phyloP scores from a whole-genome alignment of 2,888 invertebrate genomes.

The Agonopterix heracliana region DNA sequence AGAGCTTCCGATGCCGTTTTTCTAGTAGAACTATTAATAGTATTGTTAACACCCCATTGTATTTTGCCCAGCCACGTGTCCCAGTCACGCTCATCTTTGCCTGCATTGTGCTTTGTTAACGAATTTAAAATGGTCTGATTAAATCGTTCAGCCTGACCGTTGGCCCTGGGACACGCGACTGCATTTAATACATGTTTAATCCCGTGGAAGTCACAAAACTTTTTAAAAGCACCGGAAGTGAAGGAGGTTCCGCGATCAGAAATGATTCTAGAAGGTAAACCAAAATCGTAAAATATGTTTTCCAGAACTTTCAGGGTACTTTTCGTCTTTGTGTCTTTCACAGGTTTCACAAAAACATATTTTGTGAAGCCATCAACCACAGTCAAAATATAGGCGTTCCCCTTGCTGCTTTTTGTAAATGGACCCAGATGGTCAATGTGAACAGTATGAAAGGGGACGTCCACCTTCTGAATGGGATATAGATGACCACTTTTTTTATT shows the following conservation, averaged over 20 bases:
- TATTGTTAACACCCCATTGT: conserved; percentile 19
- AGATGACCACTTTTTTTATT: conserved; percentile 25
- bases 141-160: conserved; percentile 27
- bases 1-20: conserved; percentile 14
- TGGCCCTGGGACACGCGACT: conserved; percentile 15
- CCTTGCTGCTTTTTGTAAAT: conserved; percentile 29
- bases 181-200: conserved; percentile 23
- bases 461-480: conserved; percentile 43
- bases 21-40: conserved; percentile 12
- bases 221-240: conserved; percentile 32
- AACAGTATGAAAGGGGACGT: conserved; percentile 41
- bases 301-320: conserved; percentile 24
- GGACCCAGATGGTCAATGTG: conserved; percentile 52
- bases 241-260: conserved; percentile 41
- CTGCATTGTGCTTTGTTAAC: neutral
- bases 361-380: conserved; percentile 42
- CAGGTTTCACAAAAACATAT: conserved; percentile 29
- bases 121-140: conserved; percentile 4
- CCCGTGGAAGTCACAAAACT: conserved; percentile 25
- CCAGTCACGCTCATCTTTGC: conserved; percentile 13
- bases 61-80: conserved; percentile 12
- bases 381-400: conserved; percentile 30
- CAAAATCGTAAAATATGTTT: conserved; percentile 21
- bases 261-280: conserved; percentile 22
- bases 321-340: conserved; percentile 26